Base-by-base conservation (phyloP, 1,140 invertebrate species). In the Drosophila pallidifrons region DNA sequence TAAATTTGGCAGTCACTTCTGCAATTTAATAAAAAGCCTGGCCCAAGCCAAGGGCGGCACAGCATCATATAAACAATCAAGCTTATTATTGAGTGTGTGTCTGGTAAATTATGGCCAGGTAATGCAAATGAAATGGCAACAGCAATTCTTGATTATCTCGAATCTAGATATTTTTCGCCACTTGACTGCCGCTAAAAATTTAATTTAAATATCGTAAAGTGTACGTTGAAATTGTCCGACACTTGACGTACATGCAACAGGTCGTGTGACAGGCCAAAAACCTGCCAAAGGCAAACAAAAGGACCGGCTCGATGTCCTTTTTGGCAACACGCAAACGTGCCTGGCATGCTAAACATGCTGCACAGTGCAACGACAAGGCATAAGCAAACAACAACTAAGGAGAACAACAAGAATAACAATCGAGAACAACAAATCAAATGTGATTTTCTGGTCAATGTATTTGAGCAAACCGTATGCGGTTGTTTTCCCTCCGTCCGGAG, bases 11-110 rank as follows among this genome's bases (percentile, higher is more conserved):
- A 67, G 57, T 47, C 59, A 68, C 35, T 65, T 87, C n/a, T 65
- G 82, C 81, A 91, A 91, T 91, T 88, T 91, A 88, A 91, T 83
- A 91, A 88, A 91, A 83, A 79, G 82, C 71, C 74, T 83, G 11
- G 28, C 11, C 30, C 7, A 16, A 10, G 20, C 15, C 4, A 5
- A 28, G 46, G 10, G 15, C 30, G 3, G 64, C 59, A 0, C 20
- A 75, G 45, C 67, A 45, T 70, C 67, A 43, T 79, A 85, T 78
- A 90, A 82, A 85, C 79, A 89, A 81, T 78, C 66, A 59, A 51
- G 80, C 72, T 79, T 82, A 78, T 88, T 88, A 83, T 87, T 82
- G 82, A 67, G 66, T 86, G 35, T 5, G 60, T 41, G 57, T n/a
- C 25, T 65, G 71, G 68, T 54, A 83, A 92, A 92, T 91, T 80